Conservation (phyloP, 2,113 vertebrate species). For the Saccopteryx bilineata region DNA sequence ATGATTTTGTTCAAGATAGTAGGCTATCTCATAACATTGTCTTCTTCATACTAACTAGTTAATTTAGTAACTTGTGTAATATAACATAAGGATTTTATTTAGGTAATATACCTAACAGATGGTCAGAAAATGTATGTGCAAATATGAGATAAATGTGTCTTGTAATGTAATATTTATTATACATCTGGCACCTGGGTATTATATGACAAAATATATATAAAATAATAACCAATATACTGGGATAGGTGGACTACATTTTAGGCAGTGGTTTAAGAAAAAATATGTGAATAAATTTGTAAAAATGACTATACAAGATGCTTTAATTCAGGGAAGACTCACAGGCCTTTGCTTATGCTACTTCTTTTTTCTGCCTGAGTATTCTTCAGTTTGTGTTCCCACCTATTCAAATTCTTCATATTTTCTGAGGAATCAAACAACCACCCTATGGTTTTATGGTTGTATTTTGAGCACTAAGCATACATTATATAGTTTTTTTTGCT, state of each 20-base stretch:
- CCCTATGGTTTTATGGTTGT: neutral
- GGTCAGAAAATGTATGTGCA: constrained; percentile 34
- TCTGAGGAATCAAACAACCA: neutral
- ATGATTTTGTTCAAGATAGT: neutral
- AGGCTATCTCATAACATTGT: neutral
- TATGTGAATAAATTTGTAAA: neutral
- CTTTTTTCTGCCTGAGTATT: neutral
- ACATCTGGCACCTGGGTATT: neutral
- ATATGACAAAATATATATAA: neutral
- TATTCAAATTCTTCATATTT: constrained; percentile 33
- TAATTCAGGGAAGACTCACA: neutral
- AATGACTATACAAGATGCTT: neutral
- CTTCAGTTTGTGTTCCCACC: neutral
- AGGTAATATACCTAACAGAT: neutral
- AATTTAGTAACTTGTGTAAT: neutral
- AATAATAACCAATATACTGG: neutral
- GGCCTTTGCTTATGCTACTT: neutral
- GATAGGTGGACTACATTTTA: neutral
- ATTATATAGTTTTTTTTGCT: neutral
- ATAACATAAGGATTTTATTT: neutral
- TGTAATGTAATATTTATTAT: neutral
- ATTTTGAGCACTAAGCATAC: neutral
- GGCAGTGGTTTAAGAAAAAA: neutral
- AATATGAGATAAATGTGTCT: neutral
- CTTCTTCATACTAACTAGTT: neutral